A percentile compares a stretch with the other conserved stretches of the same genome.
These are phyloP conservation scores for Anthonomus grandis DNA, from an alignment of 1,140 invertebrate species.

Conservation along the genomic window DNA sequence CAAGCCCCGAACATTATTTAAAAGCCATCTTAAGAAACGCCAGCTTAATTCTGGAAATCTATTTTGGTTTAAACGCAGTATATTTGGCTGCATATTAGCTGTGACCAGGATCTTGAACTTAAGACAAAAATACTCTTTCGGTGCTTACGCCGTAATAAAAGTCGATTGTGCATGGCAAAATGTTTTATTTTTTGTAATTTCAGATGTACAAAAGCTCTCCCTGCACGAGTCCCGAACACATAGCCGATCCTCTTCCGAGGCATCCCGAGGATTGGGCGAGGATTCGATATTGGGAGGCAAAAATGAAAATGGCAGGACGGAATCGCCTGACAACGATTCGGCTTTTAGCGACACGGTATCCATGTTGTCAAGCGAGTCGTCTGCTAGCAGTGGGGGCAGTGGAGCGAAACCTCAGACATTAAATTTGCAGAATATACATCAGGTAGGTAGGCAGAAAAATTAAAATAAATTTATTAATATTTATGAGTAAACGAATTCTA, in stretches of 20 bases:
- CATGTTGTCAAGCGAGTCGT: constrained; percentile 85
- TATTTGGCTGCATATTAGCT: neutral
- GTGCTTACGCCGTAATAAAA: neutral
- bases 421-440: constrained; percentile 35
- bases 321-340: constrained; percentile 94
- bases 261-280: constrained; percentile 47
- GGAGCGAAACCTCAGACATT: constrained; percentile 55
- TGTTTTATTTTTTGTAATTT: constrained; percentile 14
- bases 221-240: constrained; percentile 50
- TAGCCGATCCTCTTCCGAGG: constrained; percentile 53
- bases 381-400: constrained; percentile 76
- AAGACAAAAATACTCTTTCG: constrained; percentile 1
- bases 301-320: constrained; percentile 60
- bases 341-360: constrained; percentile 96
- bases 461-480: too few relatives aligned
- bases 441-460: too few relatives aligned
- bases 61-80: neutral
- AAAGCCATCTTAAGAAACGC: neutral
- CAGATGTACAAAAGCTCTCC: constrained; percentile 41
- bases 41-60: constrained; percentile 5
- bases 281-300: constrained; percentile 38
- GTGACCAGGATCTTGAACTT: constrained; percentile 25
- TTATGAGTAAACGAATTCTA: too few relatives aligned
- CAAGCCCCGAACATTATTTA: too few relatives aligned
- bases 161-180: neutral